Evolutionary conservation across 2,888 invertebrate species (phyloP), one percentile per base, ranked within the genome.

Genomic region (Liposcelis brunnea): DNA sequence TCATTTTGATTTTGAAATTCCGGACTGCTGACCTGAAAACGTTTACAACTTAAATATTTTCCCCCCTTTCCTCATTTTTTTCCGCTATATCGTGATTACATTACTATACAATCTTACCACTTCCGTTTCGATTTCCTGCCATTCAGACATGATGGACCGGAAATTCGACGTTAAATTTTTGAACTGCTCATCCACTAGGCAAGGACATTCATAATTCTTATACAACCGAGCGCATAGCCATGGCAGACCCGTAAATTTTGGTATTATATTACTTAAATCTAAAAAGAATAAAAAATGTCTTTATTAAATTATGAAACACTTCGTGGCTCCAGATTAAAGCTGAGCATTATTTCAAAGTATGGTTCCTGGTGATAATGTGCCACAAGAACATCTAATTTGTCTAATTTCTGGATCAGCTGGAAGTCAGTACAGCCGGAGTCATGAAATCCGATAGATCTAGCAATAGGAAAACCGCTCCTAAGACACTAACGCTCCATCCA

Each of bases 111-210:
- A 26, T 26, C 40, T 40, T 40, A 40, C 40, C 40, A 40, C 40
- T 40, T 40, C 19, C 15, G 40, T 40, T 40, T 40, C 40, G 15
- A 40, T 40, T 14, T 40, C 40, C 19, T 40, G 40, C 40, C 40
- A 40, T 19, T 14, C 40, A 19, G 40, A 40, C 40, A 40, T 40
- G 40, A 40, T 21, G 15, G 16, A 21, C 19, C 40, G 40, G 40
- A 40, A 40, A 21, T 21, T 16, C 15, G 12, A 14, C 4, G 18
- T 19, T n/a, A 16, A 11, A 18, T 40, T 40, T n/a, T 19, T 16
- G 19, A 40, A 40, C 40, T 40, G 7, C 7, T 40, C 40, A 18
- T 16, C 12, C 5, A 40, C 40, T 7, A 40, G 19, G 16, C 40
- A 40, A 18, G 40, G 40, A 18, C 40, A 40, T 19, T 40, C 40